Percentiles rank a stretch among this genome's conserved stretches.
Evolutionary conservation across 2,797 vertebrate species (phyloP).

Genomic region (Tachyglossus aculeatus): DNA sequence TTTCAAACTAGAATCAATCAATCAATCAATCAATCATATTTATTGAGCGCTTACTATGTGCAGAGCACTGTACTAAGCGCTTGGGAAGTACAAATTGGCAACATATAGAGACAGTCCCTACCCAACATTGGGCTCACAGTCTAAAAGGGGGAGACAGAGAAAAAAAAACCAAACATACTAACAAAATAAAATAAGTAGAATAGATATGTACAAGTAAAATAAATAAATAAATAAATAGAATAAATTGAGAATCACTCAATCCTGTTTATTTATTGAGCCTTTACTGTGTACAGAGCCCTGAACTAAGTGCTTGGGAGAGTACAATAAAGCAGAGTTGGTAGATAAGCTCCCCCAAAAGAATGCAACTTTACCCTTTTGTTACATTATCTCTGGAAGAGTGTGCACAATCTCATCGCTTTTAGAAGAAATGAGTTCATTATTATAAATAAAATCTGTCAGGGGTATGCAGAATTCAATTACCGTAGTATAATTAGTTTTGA

Average conservation of each 20-base stretch:
- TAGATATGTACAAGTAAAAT: too few relatives aligned
- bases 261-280: not conserved
- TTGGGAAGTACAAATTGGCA: not conserved
- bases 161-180: too few relatives aligned
- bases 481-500: slow-evolving; percentile 42
- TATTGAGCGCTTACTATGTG: not conserved
- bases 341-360: not conserved
- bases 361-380: slow-evolving; percentile 27
- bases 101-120: too few relatives aligned
- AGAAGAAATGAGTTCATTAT: slow-evolving; percentile 43
- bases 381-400: slow-evolving; percentile 1
- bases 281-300: not conserved
- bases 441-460: slow-evolving; percentile 37
- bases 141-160: too few relatives aligned
- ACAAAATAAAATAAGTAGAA: too few relatives aligned
- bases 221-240: too few relatives aligned
- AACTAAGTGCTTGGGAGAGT: not conserved
- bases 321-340: too few relatives aligned
- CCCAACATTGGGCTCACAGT: too few relatives aligned
- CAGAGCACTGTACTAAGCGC: not conserved
- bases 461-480: slow-evolving; percentile 27
- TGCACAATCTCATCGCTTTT: slow-evolving; percentile 46
- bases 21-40: too few relatives aligned
- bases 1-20: too few relatives aligned
- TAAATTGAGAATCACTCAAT: too few relatives aligned